Conservation (phyloP, 1,140 invertebrate species). For the Laupala kohalensis region DNA sequence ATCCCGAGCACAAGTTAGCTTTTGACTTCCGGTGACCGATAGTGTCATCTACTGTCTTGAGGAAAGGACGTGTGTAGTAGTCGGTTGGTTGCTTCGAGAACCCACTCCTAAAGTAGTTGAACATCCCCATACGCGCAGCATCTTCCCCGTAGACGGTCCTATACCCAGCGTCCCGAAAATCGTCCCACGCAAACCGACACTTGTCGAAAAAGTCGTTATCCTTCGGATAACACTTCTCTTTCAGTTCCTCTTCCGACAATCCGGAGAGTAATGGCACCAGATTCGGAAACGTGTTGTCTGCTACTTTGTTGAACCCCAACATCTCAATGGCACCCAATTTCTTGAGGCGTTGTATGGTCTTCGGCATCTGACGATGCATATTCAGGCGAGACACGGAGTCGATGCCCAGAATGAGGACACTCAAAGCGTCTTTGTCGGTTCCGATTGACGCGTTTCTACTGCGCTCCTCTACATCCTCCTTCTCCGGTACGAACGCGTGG, state of each 20-base stretch:
- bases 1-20: constrained; percentile 37
- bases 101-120: constrained; percentile 40
- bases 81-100: constrained; percentile 40
- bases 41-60: constrained; percentile 27
- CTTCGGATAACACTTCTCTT: constrained; percentile 40
- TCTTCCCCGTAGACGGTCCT: constrained; percentile 42
- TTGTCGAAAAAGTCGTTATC: constrained; percentile 37
- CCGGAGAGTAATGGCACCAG: constrained; percentile 59
- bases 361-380: constrained; percentile 67
- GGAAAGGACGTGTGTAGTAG: constrained; percentile 41
- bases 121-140: constrained; percentile 36
- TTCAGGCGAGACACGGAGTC: constrained; percentile 77
- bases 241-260: constrained; percentile 41
- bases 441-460: constrained; percentile 20
- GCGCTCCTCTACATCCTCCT: constrained; percentile 27
- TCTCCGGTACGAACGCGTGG: constrained; percentile 44
- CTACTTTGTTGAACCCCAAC: constrained; percentile 69
- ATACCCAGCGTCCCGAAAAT: constrained; percentile 35
- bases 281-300: constrained; percentile 74
- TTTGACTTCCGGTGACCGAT: constrained; percentile 36
- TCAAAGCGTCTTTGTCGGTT: constrained; percentile 27
- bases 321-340: constrained; percentile 44
- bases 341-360: constrained; percentile 43
- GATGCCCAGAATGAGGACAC: constrained; percentile 69
- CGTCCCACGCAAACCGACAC: constrained; percentile 41